phyloP scores from a whole-genome alignment of 2,888 invertebrate genomes.

The Epirrita christyi region DNA sequence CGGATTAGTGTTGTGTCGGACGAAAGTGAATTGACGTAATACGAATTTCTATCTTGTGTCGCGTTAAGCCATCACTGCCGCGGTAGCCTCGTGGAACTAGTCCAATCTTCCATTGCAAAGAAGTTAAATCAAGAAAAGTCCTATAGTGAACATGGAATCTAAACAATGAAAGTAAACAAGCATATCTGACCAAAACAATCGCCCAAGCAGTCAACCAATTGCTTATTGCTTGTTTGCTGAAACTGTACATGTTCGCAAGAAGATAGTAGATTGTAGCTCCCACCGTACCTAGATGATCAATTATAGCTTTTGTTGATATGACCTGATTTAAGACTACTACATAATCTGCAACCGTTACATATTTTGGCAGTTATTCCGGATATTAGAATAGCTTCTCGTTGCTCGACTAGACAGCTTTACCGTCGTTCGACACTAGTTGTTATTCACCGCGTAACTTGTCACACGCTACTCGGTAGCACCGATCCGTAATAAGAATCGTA shows the following conservation, averaged over 20 bases:
- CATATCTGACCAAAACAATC: no score
- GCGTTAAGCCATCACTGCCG: constrained; percentile 3
- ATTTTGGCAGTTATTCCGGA: constrained; percentile 29
- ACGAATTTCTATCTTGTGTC: constrained; percentile 24
- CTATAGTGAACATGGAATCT: no score
- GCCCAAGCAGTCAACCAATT: no score
- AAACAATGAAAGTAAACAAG: no score
- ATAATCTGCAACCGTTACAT: background rate
- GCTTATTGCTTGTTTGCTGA: no score
- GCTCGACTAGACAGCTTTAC: constrained; percentile 49
- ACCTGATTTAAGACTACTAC: no score
- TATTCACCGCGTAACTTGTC: constrained; percentile 73
- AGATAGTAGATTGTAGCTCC: no score
- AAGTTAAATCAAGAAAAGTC: no score
- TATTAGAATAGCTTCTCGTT: constrained; percentile 30
- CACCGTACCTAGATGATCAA: no score
- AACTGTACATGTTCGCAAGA: no score
- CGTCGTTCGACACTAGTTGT: constrained; percentile 62
- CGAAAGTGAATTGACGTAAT: constrained; percentile 50
- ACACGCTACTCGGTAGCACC: constrained; percentile 74
- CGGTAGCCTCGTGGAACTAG: background rate
- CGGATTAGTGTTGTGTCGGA: constrained; percentile 61
- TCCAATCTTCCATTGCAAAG: no score
- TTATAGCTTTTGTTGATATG: no score
- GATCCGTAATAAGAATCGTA: constrained; percentile 79